Evolutionary conservation across 1,140 invertebrate species (phyloP).

Genomic region (Galleria mellonella): DNA sequence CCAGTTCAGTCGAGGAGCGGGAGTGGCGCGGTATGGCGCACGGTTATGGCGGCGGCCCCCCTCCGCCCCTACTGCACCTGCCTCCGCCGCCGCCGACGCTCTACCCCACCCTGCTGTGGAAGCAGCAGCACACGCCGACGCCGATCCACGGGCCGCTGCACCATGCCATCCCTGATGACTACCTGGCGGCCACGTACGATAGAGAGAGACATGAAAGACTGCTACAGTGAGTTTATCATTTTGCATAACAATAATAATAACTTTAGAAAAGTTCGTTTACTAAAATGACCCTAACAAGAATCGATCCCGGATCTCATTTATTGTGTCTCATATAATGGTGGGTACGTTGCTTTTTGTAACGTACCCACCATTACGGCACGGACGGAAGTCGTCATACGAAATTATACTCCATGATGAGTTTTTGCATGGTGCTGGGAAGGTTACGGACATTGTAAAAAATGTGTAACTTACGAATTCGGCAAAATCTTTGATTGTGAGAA

Average conservation of each 20-base stretch:
- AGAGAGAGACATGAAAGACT: constrained; percentile 73
- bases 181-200: constrained; percentile 66
- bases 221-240: constrained; percentile 50
- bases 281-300: too few relatives aligned
- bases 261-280: too few relatives aligned
- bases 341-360: too few relatives aligned
- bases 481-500: too few relatives aligned
- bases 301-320: too few relatives aligned
- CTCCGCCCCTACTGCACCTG: constrained; percentile 50
- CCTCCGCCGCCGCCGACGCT: constrained; percentile 63
- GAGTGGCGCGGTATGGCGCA: constrained; percentile 69
- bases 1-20: constrained; percentile 84
- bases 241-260: not conserved
- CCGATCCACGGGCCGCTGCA: constrained; percentile 55
- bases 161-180: constrained; percentile 67
- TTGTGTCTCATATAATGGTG: too few relatives aligned
- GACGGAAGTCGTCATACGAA: too few relatives aligned
- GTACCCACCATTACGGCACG: too few relatives aligned
- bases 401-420: too few relatives aligned
- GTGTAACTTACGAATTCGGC: too few relatives aligned
- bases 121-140: constrained; percentile 61
- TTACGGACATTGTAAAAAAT: too few relatives aligned
- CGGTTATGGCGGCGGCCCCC: constrained; percentile 60
- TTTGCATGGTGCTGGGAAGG: too few relatives aligned
- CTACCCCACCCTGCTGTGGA: constrained; percentile 57